Evolutionary conservation across 2,113 vertebrate species (phyloP).

Genomic region (Onychostoma macrolepis): DNA sequence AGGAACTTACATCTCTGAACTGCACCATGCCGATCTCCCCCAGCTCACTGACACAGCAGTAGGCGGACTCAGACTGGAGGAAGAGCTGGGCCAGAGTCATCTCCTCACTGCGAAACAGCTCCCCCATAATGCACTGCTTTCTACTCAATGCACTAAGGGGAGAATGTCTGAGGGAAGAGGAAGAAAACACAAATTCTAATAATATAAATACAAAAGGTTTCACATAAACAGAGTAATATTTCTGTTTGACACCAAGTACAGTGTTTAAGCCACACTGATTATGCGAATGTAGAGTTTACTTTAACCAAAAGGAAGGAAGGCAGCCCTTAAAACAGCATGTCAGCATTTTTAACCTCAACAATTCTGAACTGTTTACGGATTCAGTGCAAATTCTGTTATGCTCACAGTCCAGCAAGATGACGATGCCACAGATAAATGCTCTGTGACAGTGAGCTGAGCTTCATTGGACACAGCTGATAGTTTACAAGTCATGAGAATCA

Average conservation of each 20-base stretch:
- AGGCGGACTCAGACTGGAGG: conserved; percentile 95
- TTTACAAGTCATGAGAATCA: background rate
- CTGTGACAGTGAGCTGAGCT: background rate
- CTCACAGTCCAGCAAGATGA: background rate
- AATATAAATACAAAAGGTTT: background rate
- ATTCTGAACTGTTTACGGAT: background rate
- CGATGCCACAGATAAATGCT: background rate
- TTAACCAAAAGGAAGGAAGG: background rate
- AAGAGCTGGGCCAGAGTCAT: conserved; percentile 98
- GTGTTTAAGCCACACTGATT: background rate
- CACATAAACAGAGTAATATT: background rate
- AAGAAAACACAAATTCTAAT: background rate
- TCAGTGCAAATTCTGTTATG: background rate
- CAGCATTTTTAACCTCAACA: background rate
- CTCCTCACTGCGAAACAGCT: conserved; percentile 96
- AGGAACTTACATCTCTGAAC: conserved; percentile 90
- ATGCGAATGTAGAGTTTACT: background rate
- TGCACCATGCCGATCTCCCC: conserved; percentile 98
- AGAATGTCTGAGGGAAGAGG: background rate
- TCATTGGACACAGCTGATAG: background rate
- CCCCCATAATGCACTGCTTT: conserved; percentile 83
- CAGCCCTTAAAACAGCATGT: background rate
- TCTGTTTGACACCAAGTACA: background rate
- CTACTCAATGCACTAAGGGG: conserved; percentile 16
- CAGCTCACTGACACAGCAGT: conserved; percentile 96